phyloP scores from a whole-genome alignment of 2,888 invertebrate species.

The Teleogryllus oceanicus region DNA sequence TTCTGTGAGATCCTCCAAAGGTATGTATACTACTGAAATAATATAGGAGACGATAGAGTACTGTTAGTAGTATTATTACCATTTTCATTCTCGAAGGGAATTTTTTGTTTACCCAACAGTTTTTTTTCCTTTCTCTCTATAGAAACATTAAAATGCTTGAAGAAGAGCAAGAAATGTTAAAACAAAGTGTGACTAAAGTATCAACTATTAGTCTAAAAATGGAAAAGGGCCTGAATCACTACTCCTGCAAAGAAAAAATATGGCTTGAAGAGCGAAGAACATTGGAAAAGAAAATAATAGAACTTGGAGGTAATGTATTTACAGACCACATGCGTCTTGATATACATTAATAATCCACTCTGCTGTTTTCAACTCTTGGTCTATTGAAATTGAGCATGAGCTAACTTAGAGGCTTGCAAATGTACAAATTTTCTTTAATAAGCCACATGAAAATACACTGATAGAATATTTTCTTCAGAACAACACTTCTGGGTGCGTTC shows the following conservation, averaged over 20 bases:
- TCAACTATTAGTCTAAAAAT: background rate
- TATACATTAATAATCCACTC: too few species aligned
- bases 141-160: background rate
- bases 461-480: too few species aligned
- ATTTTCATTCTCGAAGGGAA: background rate
- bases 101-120: background rate
- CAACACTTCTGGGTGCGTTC: too few species aligned
- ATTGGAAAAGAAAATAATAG: background rate
- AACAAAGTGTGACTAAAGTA: background rate
- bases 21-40: too few species aligned
- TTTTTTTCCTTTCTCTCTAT: background rate
- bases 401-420: too few species aligned
- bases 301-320: background rate
- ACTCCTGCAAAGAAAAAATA: background rate
- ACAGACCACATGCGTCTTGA: too few species aligned
- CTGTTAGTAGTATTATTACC: background rate
- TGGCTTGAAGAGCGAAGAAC: background rate
- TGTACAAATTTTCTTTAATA: too few species aligned
- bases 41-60: too few species aligned
- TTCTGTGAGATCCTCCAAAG: too few species aligned
- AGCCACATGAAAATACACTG: too few species aligned
- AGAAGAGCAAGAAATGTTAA: slow-evolving; percentile 4
- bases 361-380: too few species aligned
- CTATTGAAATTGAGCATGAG: too few species aligned
- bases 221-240: background rate